Conservation (phyloP, 2,888 invertebrate species). For the Neria commutata region DNA sequence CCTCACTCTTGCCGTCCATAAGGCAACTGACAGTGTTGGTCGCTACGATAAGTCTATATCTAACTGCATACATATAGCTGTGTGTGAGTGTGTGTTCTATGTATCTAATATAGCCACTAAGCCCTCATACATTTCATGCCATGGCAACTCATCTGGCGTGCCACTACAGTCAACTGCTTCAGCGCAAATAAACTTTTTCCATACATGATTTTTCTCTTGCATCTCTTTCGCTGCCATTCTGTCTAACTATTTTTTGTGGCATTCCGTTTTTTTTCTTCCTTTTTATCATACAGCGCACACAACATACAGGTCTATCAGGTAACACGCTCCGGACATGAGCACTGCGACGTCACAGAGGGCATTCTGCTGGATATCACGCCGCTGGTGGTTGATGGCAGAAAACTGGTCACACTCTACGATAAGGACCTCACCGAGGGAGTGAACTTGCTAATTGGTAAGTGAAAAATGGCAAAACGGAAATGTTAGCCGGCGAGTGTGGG, state of each 20-base stretch:
- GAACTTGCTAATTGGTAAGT: slow-evolving; percentile 74
- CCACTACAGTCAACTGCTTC: too few relatives aligned
- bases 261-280: background rate
- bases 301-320: slow-evolving; percentile 72
- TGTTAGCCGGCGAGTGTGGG: background rate
- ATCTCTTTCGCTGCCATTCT: too few relatives aligned
- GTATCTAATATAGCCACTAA: too few relatives aligned
- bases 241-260: background rate
- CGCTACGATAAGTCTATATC: too few relatives aligned
- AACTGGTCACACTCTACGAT: slow-evolving; percentile 74
- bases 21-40: too few relatives aligned
- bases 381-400: slow-evolving; percentile 69
- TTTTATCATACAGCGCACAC: slow-evolving; percentile 64
- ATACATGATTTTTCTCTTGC: too few relatives aligned
- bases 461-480: slow-evolving; percentile 19
- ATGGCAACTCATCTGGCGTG: too few relatives aligned
- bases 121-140: too few relatives aligned
- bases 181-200: background rate
- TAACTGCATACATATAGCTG: too few relatives aligned
- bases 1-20: too few relatives aligned
- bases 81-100: too few relatives aligned
- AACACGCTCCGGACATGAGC: slow-evolving; percentile 73
- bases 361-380: slow-evolving; percentile 74
- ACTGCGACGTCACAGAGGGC: slow-evolving; percentile 74
- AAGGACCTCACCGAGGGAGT: slow-evolving; percentile 76